Conservation (phyloP, 2,888 invertebrate species). For the Cataglyphis livida region DNA sequence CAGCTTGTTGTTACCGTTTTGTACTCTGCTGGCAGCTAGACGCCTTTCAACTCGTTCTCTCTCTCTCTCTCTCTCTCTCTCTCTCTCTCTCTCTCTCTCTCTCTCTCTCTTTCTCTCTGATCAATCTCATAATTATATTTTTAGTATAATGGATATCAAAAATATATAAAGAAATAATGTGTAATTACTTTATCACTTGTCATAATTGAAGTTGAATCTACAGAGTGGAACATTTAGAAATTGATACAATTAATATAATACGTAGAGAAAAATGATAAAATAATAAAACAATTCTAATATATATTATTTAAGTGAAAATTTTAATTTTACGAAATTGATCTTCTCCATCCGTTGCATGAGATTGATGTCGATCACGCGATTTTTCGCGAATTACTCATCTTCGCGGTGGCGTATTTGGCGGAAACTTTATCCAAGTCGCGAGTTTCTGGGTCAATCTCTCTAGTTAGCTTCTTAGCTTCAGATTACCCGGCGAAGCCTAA, state of each 20-base stretch:
- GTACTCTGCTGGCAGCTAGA: not conserved
- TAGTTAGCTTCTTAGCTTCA: conserved; percentile 73
- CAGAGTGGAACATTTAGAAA: too few relatives aligned
- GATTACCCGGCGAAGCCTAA: conserved; percentile 67
- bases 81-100: not conserved
- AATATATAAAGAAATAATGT: too few relatives aligned
- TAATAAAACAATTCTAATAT: too few relatives aligned
- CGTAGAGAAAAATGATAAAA: too few relatives aligned
- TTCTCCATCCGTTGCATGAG: not conserved
- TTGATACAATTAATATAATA: too few relatives aligned
- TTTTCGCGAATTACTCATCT: conserved; percentile 61
- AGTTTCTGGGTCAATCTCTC: conserved; percentile 75
- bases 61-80: not conserved
- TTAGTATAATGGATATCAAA: too few relatives aligned
- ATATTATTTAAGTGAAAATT: not conserved
- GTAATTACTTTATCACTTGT: too few relatives aligned
- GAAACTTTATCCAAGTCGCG: conserved; percentile 67
- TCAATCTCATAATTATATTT: not conserved
- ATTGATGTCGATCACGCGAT: not conserved
- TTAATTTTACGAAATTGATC: not conserved
- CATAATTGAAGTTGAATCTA: too few relatives aligned
- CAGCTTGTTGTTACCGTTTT: conserved; percentile 55
- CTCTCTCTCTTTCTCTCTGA: not conserved
- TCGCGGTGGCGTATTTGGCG: conserved; percentile 60
- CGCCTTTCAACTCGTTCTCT: not conserved